A percentile compares a stretch with the other conserved stretches of the same genome.
Conservation (phyloP, 2,113 vertebrate genomes). For the Larimichthys polyactis region DNA sequence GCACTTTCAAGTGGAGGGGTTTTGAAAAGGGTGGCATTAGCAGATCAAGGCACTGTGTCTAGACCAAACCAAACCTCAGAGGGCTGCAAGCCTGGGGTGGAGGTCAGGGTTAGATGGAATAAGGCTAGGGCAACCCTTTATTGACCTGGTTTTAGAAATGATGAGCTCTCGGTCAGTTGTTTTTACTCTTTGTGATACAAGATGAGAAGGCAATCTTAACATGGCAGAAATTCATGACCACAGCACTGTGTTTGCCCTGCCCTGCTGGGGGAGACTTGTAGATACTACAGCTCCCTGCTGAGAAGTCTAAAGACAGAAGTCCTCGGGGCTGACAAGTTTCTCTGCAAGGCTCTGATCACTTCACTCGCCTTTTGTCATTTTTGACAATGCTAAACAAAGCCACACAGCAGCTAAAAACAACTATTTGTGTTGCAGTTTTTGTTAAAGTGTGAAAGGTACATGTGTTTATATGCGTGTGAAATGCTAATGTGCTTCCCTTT, state of each 20-base stretch:
- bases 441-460: background rate
- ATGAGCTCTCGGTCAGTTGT: conserved; percentile 13
- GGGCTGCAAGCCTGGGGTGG: conserved; percentile 9
- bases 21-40: conserved; percentile 61
- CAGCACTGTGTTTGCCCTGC: conserved; percentile 16
- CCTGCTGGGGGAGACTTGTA: conserved; percentile 42
- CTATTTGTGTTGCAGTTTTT: conserved; percentile 48
- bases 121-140: background rate
- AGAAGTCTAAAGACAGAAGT: conserved; percentile 2
- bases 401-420: conserved; percentile 57
- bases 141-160: conserved; percentile 11
- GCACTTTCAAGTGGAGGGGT: conserved; percentile 48
- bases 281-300: conserved; percentile 30
- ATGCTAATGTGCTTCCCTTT: conserved; percentile 33
- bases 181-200: conserved; percentile 38
- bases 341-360: conserved; percentile 37
- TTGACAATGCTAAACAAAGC: conserved; percentile 42
- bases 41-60: conserved; percentile 31
- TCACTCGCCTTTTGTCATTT: conserved; percentile 7
- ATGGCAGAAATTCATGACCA: background rate
- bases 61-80: conserved; percentile 10
- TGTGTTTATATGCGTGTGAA: background rate
- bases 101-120: conserved; percentile 42
- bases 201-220: background rate
- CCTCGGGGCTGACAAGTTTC: background rate